Evolutionary conservation across 2,797 vertebrate species (phyloP), one percentile per base, ranked within the genome.

Genomic region (Amphiprion clarkii): DNA sequence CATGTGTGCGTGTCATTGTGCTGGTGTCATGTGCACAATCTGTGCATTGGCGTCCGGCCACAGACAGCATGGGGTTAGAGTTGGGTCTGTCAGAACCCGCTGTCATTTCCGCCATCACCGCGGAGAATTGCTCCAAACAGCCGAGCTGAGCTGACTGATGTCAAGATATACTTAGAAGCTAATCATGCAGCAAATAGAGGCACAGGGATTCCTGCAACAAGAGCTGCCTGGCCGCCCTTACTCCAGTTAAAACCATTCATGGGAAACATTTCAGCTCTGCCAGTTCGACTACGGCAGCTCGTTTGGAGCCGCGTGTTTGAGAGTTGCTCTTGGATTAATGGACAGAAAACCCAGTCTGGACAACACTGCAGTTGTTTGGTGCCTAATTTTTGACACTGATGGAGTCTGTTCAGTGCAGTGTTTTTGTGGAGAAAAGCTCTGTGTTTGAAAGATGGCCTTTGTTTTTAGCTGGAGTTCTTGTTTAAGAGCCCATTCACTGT

Each of bases 151-250:
- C 88, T 66, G 90, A 89, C 87, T 87, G 89, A 92, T 89, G 91
- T 90, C 85, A 84, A 88, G 88, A 92, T 90, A 86, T 89, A 91
- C 91, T 93, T 91, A 88, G 91, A 86, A 83, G 82, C 89, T 91
- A 93, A 92, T 91, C 90, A 92, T 91, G 93, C 91, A 89, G 91
- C 84, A 92, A 93, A 93, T 93, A 82, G 87, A 89, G 85, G 88
- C 77, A 10, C 83, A 48, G 79, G 85, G 82, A 86, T 87, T 76
- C 82, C 78, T 90, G 82, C 78, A 78, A 79, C 71, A 82, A 78
- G 77, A 88, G 79, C 75, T 77, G 89, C 86, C 82, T 78, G 79
- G 58, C 71, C 31, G 67, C 78, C 66, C 85, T 81, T 74, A 29
- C 75, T 81, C 79, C 81, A 82, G 67, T 78, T 78, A 78, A 33